phyloP scores from a whole-genome alignment of 1,140 invertebrate genomes.

The Drosophila lowei region DNA sequence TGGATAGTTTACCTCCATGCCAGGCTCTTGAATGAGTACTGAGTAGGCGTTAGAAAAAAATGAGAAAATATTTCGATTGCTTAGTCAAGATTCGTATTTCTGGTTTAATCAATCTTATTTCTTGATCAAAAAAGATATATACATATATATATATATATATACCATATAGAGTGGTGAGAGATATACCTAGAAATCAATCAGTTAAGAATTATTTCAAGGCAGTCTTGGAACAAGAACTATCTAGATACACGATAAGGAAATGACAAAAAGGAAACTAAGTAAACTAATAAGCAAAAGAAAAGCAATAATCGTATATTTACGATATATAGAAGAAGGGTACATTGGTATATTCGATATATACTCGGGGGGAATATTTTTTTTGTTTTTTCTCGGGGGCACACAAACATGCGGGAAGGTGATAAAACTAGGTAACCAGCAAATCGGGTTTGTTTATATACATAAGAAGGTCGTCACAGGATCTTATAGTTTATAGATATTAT shows the following conservation, averaged over 20 bases:
- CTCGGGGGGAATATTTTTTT: background rate
- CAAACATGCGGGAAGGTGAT: constrained; percentile 25
- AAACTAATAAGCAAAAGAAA: constrained; percentile 15
- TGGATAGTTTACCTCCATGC: constrained; percentile 72
- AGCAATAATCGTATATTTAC: background rate
- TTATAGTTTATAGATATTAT: background rate
- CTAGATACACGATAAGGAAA: constrained; percentile 25
- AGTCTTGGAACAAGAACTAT: constrained; percentile 42
- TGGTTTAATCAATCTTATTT: constrained; percentile 14
- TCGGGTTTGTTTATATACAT: constrained; percentile 12
- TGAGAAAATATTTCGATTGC: constrained; percentile 41
- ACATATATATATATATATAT: constrained; percentile 12
- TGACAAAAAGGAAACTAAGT: constrained; percentile 4
- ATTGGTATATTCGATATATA: constrained; percentile 3
- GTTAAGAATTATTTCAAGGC: constrained; percentile 28
- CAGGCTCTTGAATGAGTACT: constrained; percentile 82
- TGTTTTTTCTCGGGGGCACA: background rate
- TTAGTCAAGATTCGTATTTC: constrained; percentile 43
- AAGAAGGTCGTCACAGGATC: background rate
- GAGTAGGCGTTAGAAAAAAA: constrained; percentile 74
- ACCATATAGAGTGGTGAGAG: constrained; percentile 40
- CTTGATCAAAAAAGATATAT: constrained; percentile 21
- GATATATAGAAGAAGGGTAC: no score
- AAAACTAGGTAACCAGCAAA: constrained; percentile 10
- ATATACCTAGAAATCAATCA: constrained; percentile 20